phyloP scores from a whole-genome alignment of 35 echinoderm and acorn worm genomes.

The Strongylocentrotus purpuratus region DNA sequence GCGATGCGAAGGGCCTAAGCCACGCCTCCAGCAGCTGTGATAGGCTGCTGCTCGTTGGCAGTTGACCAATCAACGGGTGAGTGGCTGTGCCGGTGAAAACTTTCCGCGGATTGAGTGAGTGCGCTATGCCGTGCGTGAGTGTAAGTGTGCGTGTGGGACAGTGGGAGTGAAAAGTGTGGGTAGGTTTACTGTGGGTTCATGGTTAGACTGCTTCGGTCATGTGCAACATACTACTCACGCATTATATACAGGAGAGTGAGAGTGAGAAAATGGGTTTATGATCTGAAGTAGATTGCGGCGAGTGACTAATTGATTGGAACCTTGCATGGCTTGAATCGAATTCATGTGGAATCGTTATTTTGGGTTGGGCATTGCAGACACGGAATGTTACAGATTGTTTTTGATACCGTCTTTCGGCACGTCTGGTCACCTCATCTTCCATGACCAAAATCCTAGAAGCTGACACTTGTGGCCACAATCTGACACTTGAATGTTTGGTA shows the following conservation, averaged over 20 bases:
- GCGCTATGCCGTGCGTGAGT: neutral
- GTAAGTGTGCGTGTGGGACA: neutral
- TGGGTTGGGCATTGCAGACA: neutral
- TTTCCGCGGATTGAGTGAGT: neutral
- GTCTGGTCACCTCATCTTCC: neutral
- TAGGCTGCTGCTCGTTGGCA: neutral
- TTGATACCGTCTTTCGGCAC: neutral
- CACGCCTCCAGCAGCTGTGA: neutral
- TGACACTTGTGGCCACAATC: neutral
- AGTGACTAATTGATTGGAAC: neutral
- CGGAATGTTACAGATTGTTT: neutral
- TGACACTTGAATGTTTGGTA: neutral
- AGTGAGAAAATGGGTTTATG: neutral
- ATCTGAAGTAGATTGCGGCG: too few species aligned
- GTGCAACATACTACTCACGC: neutral
- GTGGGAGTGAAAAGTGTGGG: neutral
- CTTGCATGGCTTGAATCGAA: neutral
- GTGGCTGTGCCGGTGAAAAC: neutral
- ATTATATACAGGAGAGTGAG: neutral
- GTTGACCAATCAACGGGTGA: neutral
- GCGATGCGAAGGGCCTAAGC: neutral
- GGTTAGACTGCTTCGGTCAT: neutral
- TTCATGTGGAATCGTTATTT: neutral
- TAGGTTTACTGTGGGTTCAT: neutral
- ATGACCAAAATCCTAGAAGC: neutral